Percentiles rank a stretch among this genome's conserved stretches.
Evolutionary conservation across 2,888 invertebrate genomes (phyloP).

Genomic region (Drosophila mimetica): DNA sequence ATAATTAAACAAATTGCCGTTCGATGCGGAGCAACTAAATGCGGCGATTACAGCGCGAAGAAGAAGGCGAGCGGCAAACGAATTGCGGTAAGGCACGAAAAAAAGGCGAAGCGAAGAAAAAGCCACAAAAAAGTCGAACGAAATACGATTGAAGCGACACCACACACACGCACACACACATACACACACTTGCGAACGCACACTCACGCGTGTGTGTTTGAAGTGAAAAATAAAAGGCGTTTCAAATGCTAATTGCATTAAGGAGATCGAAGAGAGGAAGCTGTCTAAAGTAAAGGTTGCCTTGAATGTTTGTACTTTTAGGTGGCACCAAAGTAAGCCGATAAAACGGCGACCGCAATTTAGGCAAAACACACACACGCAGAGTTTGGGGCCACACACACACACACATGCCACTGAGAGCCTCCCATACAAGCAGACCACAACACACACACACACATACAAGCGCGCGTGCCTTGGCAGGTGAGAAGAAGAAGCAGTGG

Average conservation of each 20-base stretch:
- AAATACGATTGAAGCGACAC: slow-evolving; percentile 62
- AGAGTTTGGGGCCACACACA: slow-evolving; percentile 18
- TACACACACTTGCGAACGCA: slow-evolving; percentile 29
- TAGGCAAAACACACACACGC: slow-evolving; percentile 24
- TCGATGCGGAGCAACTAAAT: slow-evolving; percentile 34
- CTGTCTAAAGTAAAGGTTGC: slow-evolving; percentile 14
- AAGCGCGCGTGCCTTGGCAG: slow-evolving; percentile 54
- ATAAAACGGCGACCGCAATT: slow-evolving; percentile 48
- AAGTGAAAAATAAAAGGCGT: slow-evolving; percentile 25
- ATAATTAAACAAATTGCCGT: slow-evolving; percentile 54
- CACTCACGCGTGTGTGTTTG: slow-evolving; percentile 6
- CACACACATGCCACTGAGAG: slow-evolving; percentile 38
- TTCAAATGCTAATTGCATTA: slow-evolving; percentile 11
- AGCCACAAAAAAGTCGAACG: slow-evolving; percentile 50
- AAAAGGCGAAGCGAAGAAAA: slow-evolving; percentile 5
- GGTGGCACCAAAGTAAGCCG: slow-evolving; percentile 50
- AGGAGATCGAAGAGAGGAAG: slow-evolving; percentile 7
- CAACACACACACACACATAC: slow-evolving; percentile 32
- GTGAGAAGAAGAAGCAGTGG: slow-evolving; percentile 39
- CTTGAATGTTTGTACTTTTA: slow-evolving; percentile 48
- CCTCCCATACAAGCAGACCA: slow-evolving; percentile 33
- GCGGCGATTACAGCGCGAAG: slow-evolving; percentile 33
- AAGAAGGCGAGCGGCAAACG: slow-evolving; percentile 58
- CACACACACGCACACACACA: slow-evolving; percentile 36
- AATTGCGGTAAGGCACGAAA: slow-evolving; percentile 63